phyloP scores from a whole-genome alignment of 2,888 invertebrate genomes.

The Xylota segnis region DNA sequence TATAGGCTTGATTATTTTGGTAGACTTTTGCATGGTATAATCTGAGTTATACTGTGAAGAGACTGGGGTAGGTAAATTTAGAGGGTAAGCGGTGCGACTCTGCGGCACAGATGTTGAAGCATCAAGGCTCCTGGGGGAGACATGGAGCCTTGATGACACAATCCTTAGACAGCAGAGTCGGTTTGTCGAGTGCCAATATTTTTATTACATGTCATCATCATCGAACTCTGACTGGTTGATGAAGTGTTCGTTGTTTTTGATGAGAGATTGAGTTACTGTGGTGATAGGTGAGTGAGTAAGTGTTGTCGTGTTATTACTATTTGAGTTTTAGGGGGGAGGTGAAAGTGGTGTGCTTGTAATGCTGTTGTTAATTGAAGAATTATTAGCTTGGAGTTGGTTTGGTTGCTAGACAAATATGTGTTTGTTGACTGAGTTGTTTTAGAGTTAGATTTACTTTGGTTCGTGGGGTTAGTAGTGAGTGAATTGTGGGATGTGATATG shows the following conservation, averaged over 20 bases:
- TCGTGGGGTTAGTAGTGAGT: too few species aligned
- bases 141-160: not conserved
- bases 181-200: not conserved
- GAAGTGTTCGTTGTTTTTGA: not conserved
- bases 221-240: not conserved
- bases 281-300: constrained; percentile 1
- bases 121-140: too few species aligned
- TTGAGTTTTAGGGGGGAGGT: not conserved
- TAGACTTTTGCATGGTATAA: not conserved
- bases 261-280: too few species aligned
- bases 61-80: not conserved
- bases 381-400: too few species aligned
- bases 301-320: not conserved
- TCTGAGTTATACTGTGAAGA: not conserved
- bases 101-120: too few species aligned
- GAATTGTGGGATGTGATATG: too few species aligned
- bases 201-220: not conserved
- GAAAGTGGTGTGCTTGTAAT: not conserved
- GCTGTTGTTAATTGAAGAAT: too few species aligned
- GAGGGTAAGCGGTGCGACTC: not conserved
- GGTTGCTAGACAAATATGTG: not conserved
- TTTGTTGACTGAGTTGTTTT: not conserved
- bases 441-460: too few species aligned
- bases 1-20: not conserved
- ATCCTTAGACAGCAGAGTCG: too few species aligned